Evolutionary conservation across 92 coral and sea anemone genomes (phyloP).

Genomic region (Zoanthus solanderi): DNA sequence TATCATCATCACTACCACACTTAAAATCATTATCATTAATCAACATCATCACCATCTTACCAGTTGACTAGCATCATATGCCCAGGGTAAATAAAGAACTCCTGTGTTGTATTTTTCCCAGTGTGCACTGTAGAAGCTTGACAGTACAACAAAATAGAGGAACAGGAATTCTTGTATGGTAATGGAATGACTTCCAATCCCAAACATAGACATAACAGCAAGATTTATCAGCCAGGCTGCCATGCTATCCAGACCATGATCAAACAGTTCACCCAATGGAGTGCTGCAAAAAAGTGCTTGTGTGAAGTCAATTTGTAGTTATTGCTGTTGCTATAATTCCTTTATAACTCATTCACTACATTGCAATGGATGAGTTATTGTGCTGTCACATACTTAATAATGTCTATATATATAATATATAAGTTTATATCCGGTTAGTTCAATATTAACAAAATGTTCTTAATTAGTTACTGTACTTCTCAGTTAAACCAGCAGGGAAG

Average conservation of each 20-base stretch:
- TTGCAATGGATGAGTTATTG: no score
- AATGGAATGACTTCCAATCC: slow-evolving; percentile 73
- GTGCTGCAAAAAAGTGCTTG: slow-evolving; percentile 69
- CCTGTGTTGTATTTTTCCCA: slow-evolving; percentile 99
- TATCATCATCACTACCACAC: no score
- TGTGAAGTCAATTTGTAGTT: no score
- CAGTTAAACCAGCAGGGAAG: no score
- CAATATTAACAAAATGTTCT: no score
- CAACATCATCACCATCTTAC: slow-evolving; percentile 52
- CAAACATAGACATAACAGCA: slow-evolving; percentile 82
- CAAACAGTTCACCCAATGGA: slow-evolving; percentile 97
- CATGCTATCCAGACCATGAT: slow-evolving; percentile 97
- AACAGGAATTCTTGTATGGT: slow-evolving; percentile 79
- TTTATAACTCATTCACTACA: no score
- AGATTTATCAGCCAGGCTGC: slow-evolving; percentile 89
- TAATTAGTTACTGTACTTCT: no score
- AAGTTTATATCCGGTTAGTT: no score
- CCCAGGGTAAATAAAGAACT: slow-evolving; percentile 91
- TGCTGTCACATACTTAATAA: no score
- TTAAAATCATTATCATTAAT: no score
- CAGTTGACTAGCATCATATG: slow-evolving; percentile 92
- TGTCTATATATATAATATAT: no score
- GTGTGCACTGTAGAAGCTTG: slow-evolving; percentile 90
- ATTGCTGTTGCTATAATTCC: no score
- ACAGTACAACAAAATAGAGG: slow-evolving; percentile 70